Evolutionary conservation across 1,140 invertebrate genomes (phyloP).

Genomic region (Drosophila athabasca): DNA sequence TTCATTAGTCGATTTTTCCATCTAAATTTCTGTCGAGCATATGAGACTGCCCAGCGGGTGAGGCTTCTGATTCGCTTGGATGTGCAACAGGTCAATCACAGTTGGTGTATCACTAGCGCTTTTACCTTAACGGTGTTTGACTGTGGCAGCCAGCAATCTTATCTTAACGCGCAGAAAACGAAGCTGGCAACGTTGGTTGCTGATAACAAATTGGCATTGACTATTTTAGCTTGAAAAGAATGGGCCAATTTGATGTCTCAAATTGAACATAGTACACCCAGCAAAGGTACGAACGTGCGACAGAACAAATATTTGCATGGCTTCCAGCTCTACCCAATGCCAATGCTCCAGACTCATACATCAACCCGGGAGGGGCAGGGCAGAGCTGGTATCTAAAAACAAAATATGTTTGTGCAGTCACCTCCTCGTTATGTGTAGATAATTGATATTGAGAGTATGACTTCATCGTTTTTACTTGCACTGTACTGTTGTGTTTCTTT

Average conservation of each 20-base stretch:
- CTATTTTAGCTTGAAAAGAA: slow-evolving; percentile 26
- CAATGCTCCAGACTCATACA: no score
- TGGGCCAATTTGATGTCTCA: not conserved
- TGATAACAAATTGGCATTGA: slow-evolving; percentile 55
- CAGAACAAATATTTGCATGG: slow-evolving; percentile 54
- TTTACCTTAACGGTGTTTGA: slow-evolving; percentile 19
- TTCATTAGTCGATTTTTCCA: slow-evolving; percentile 46
- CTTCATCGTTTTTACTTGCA: slow-evolving; percentile 62
- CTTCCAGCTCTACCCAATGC: slow-evolving; percentile 1
- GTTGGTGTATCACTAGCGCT: not conserved
- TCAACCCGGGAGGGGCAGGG: not conserved
- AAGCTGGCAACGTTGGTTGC: slow-evolving; percentile 29
- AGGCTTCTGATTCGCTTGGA: not conserved
- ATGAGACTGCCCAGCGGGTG: not conserved
- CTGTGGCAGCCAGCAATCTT: slow-evolving; percentile 44
- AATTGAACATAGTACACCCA: slow-evolving; percentile 4
- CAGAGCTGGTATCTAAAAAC: not conserved
- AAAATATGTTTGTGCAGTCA: slow-evolving; percentile 5
- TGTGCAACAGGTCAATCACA: not conserved
- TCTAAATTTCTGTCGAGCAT: slow-evolving; percentile 19
- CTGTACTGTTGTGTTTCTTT: slow-evolving; percentile 1
- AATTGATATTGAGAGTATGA: slow-evolving; percentile 68
- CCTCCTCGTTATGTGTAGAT: slow-evolving; percentile 16
- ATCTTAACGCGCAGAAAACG: slow-evolving; percentile 45
- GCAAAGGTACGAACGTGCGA: slow-evolving; percentile 53